These are phyloP conservation scores for Drosophila acutilabella DNA, from an alignment of 2,888 invertebrate genomes.

Conservation along the genomic window DNA sequence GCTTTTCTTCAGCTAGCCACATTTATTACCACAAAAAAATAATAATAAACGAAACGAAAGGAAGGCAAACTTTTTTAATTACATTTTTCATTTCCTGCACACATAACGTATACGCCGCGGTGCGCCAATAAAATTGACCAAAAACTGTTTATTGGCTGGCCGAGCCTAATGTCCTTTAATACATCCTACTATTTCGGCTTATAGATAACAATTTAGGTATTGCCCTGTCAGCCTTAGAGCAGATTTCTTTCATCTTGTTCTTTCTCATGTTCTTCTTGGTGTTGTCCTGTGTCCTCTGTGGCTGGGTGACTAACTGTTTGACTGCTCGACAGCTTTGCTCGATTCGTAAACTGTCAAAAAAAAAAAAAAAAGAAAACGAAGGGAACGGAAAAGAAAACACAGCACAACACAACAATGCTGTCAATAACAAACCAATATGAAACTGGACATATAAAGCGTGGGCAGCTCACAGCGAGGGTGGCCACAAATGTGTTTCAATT, in stretches of 20 bases:
- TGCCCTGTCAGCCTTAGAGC: conserved; percentile 45
- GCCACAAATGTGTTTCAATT: too few species aligned
- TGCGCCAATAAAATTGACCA: conserved; percentile 66
- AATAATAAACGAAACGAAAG: conserved; percentile 40
- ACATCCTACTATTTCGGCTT: conserved; percentile 37
- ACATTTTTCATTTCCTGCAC: conserved; percentile 75
- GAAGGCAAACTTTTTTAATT: conserved; percentile 71
- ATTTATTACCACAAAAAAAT: conserved; percentile 35
- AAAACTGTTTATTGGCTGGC: conserved; percentile 61
- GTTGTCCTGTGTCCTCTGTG: conserved; percentile 59
- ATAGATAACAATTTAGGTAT: conserved; percentile 50
- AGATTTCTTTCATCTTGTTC: conserved; percentile 3
- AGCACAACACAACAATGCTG: conserved; percentile 63
- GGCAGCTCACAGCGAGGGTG: conserved; percentile 29
- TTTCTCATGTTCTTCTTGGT: not conserved
- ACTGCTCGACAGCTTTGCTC: conserved; percentile 60
- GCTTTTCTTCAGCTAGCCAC: conserved; percentile 31
- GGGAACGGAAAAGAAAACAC: conserved; percentile 16
- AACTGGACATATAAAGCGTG: conserved; percentile 42
- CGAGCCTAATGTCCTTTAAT: conserved; percentile 63
- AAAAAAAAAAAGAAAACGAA: conserved; percentile 3
- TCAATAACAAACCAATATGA: conserved; percentile 73
- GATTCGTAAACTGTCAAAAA: conserved; percentile 43
- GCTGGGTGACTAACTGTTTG: conserved; percentile 63
- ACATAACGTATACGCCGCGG: conserved; percentile 66